Percentiles rank a stretch among this genome's conserved stretches.
Conservation (phyloP, 2,888 invertebrate species). For the Mimumesa dahlbomi region DNA sequence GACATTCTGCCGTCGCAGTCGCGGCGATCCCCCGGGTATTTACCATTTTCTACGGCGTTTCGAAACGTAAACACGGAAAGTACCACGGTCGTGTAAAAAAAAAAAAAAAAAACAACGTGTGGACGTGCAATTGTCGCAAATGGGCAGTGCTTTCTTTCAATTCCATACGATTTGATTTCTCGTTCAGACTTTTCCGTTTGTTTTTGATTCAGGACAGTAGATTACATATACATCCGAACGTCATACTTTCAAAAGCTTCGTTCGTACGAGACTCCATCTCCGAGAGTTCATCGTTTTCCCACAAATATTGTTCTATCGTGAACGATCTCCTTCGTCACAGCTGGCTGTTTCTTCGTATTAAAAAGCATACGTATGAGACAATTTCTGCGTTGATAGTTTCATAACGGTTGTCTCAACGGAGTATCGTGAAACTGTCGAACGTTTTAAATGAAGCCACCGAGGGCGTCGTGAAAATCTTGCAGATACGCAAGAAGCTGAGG, state of each 20-base stretch:
- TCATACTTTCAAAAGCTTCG: background rate
- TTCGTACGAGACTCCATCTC: no score
- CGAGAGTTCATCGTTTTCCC: no score
- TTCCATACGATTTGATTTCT: conserved; percentile 52
- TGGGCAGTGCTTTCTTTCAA: conserved; percentile 52
- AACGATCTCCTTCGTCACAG: no score
- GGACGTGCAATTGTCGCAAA: conserved; percentile 33
- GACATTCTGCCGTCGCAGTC: conserved; percentile 1
- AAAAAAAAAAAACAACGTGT: background rate
- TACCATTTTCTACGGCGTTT: no score
- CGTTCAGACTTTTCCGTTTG: conserved; percentile 38
- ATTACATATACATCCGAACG: background rate
- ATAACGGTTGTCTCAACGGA: background rate
- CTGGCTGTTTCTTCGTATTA: no score
- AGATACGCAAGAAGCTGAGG: conserved; percentile 87
- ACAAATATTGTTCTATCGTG: no score
- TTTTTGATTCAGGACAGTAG: background rate
- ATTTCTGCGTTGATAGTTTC: background rate
- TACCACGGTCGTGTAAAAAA: no score
- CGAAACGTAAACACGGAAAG: no score
- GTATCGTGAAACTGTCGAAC: conserved; percentile 9
- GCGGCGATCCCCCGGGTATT: background rate
- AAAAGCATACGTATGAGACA: background rate
- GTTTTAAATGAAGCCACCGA: conserved; percentile 85
- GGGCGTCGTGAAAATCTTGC: conserved; percentile 87